Percentiles rank a stretch among this genome's conserved stretches.
These are phyloP conservation scores for Didymodactylos carnosus DNA, from an alignment of 2,888 invertebrate species.

Conservation along the genomic window DNA sequence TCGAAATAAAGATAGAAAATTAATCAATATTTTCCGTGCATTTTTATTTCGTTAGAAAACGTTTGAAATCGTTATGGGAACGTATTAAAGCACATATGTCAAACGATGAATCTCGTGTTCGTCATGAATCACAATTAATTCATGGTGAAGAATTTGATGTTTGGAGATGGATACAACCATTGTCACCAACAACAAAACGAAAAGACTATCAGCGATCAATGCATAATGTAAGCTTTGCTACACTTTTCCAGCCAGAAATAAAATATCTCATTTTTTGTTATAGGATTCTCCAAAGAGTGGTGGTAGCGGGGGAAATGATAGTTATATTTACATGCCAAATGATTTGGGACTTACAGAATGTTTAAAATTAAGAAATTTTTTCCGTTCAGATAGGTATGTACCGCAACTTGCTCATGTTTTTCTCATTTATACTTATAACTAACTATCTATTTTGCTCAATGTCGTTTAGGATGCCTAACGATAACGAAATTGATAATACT, in stretches of 20 bases:
- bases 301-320: not conserved
- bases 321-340: not conserved
- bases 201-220: not conserved
- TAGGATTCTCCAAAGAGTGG: not conserved
- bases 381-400: not conserved
- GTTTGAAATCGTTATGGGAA: not conserved
- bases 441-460: not conserved
- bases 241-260: no score
- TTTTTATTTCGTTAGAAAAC: not conserved
- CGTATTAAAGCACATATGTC: not conserved
- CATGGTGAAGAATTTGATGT: slow-evolving; percentile 76
- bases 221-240: not conserved
- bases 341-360: not conserved
- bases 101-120: slow-evolving; percentile 44
- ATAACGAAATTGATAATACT: not conserved
- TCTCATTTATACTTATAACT: no score
- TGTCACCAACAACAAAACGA: not conserved
- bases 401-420: no score
- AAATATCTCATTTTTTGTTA: not conserved
- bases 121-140: slow-evolving; percentile 60
- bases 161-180: slow-evolving; percentile 43
- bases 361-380: not conserved
- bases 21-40: not conserved
- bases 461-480: not conserved
- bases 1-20: not conserved